These are phyloP conservation scores for Alouatta palliata DNA, from an alignment of 2,113 vertebrate genomes.

Conservation along the genomic window DNA sequence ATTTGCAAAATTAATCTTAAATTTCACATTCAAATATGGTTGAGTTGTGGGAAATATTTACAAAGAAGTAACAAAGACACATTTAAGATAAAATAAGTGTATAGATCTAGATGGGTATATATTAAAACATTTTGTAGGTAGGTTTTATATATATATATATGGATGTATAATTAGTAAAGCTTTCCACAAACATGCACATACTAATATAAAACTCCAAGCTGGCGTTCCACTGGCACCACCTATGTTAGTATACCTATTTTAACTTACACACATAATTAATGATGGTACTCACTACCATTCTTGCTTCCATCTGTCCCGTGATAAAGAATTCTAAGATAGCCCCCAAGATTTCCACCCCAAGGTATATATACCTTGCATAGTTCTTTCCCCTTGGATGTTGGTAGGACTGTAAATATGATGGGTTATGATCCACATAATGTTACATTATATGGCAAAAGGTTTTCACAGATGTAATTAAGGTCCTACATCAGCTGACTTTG, in stretches of 20 bases:
- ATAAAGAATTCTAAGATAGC: background rate
- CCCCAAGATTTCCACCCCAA: background rate
- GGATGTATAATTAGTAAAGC: background rate
- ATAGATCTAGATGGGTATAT: background rate
- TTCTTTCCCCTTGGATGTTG: background rate
- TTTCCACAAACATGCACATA: background rate
- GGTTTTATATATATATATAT: background rate
- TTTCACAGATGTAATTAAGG: background rate
- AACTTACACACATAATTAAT: background rate
- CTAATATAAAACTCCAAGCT: background rate
- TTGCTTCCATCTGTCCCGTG: background rate
- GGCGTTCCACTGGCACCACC: background rate
- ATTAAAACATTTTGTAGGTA: slow-evolving; percentile 7
- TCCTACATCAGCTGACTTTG: background rate
- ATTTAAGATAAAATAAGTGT: background rate
- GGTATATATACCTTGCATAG: background rate
- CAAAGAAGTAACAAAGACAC: slow-evolving; percentile 10
- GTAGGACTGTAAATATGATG: background rate
- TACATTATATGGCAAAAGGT: background rate
- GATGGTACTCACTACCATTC: background rate
- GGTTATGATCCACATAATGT: background rate
- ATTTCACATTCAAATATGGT: background rate
- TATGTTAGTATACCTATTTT: background rate
- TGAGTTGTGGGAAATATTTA: background rate
- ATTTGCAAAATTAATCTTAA: slow-evolving; percentile 30